Conservation (phyloP, 2,797 vertebrate genomes). For the Pseudochaenichthys georgianus region DNA sequence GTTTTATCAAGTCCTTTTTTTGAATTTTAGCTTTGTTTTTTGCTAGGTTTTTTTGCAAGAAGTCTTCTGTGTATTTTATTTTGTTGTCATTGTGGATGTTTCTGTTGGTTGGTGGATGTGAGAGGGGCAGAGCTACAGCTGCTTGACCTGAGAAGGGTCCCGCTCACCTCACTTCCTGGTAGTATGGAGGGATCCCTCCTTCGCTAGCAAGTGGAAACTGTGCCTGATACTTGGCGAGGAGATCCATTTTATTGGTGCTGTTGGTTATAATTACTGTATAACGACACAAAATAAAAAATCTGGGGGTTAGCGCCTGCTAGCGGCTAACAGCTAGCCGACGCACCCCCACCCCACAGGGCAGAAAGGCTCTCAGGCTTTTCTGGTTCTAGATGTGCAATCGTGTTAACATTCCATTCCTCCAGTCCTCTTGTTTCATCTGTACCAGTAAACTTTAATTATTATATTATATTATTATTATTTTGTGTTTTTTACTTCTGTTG, state of each 20-base stretch:
- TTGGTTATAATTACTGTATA: constrained; percentile 93
- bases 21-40: constrained; percentile 81
- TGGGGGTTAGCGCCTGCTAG: constrained; percentile 57
- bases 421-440: constrained; percentile 88
- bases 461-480: constrained; percentile 83
- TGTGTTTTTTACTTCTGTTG: constrained; percentile 76
- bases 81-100: constrained; percentile 63
- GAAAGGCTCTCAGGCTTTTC: constrained; percentile 89
- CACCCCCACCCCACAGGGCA: constrained; percentile 80
- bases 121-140: constrained; percentile 60
- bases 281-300: constrained; percentile 74
- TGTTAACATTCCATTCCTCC: constrained; percentile 98
- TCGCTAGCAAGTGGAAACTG: constrained; percentile 88
- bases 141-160: constrained; percentile 59
- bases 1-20: constrained; percentile 65
- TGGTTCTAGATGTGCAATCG: constrained; percentile 98
- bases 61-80: constrained; percentile 75
- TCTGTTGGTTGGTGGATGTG: constrained; percentile 77
- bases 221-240: constrained; percentile 95
- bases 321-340: constrained; percentile 43
- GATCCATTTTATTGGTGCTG: constrained; percentile 97
- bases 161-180: constrained; percentile 73
- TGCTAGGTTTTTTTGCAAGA: constrained; percentile 79
- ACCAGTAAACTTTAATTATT: constrained; percentile 95
- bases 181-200: constrained; percentile 82